Conservation (phyloP, 2,113 vertebrate genomes). For the Macaca mulatta region DNA sequence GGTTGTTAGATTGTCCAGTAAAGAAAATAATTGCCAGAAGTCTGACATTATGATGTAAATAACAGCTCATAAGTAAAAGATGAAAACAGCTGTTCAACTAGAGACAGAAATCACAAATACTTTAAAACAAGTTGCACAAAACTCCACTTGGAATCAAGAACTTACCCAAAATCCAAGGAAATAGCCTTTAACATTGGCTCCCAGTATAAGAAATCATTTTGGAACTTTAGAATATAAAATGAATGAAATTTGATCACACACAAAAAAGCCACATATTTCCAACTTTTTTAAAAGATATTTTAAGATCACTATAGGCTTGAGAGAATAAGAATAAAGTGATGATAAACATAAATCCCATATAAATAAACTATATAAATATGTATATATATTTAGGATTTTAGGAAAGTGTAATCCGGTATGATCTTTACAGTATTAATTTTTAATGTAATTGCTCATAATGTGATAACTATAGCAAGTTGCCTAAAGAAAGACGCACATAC, state of each 20-base stretch:
- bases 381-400: background rate
- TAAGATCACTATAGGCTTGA: background rate
- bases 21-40: conserved; percentile 23
- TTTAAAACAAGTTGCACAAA: conserved; percentile 28
- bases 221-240: background rate
- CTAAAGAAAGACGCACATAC: background rate
- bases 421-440: background rate
- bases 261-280: background rate
- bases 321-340: conserved; percentile 6
- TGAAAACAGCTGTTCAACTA: conserved; percentile 22
- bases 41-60: conserved; percentile 49
- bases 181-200: background rate
- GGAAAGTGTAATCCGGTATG: background rate
- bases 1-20: background rate
- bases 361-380: background rate
- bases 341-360: background rate
- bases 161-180: background rate
- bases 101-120: background rate
- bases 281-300: background rate
- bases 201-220: background rate
- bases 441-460: background rate
- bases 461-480: background rate
- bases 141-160: background rate
- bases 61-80: conserved; percentile 1
- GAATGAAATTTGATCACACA: background rate